Conservation (phyloP, 1,140 invertebrate species). For the Melipona quadrifasciata region DNA sequence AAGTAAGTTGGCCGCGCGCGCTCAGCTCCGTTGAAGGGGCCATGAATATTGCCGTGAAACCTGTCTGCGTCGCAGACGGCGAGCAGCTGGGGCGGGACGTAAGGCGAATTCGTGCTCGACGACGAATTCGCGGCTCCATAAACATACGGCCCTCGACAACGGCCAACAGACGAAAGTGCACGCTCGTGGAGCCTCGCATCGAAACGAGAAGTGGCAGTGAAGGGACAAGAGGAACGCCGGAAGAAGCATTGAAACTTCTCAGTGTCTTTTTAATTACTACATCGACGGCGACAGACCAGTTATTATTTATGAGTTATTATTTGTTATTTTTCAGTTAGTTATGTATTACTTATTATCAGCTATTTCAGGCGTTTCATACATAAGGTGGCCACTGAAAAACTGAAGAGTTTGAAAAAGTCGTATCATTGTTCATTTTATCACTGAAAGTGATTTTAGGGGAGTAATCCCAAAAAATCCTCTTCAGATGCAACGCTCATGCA, state of each 20-base stretch:
- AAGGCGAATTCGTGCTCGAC: constrained; percentile 44
- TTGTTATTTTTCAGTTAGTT: too few relatives aligned
- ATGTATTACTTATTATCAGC: too few relatives aligned
- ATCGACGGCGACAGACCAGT: too few relatives aligned
- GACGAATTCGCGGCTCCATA: constrained; percentile 50
- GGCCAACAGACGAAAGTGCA: constrained; percentile 36
- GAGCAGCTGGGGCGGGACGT: constrained; percentile 5
- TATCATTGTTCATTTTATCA: too few relatives aligned
- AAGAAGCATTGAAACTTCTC: neutral
- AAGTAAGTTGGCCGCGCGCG: neutral
- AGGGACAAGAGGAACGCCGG: neutral
- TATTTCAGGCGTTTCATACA: too few relatives aligned
- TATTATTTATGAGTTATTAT: too few relatives aligned
- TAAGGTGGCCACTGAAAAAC: too few relatives aligned
- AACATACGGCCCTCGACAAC: constrained; percentile 31
- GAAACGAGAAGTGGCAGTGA: constrained; percentile 16
- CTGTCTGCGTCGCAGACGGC: constrained; percentile 32
- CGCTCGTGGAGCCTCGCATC: neutral
- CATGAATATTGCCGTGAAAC: constrained; percentile 12
- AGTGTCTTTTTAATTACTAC: too few relatives aligned
- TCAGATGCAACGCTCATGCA: too few relatives aligned
- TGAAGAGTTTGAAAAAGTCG: too few relatives aligned
- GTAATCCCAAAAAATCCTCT: too few relatives aligned
- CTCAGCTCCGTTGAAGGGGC: neutral
- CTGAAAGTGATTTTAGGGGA: too few relatives aligned